Base-by-base conservation (phyloP, 2,113 vertebrate genomes). In the Narcine bancroftii region DNA sequence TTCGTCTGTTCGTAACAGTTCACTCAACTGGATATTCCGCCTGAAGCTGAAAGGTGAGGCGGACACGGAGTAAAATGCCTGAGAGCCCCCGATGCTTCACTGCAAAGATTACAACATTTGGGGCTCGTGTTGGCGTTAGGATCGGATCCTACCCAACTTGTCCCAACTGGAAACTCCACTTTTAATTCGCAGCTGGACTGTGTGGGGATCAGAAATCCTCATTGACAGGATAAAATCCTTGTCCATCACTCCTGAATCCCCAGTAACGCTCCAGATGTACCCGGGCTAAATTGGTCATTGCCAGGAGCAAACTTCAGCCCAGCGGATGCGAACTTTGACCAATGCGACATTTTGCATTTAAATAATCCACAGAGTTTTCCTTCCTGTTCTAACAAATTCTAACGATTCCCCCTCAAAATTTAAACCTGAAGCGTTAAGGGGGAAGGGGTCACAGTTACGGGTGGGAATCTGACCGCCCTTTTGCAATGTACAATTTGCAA, bases 401-500 rank as follows among this genome's bases (percentile, higher is more conserved):
- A n/a, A n/a, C n/a, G n/a, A n/a, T 29, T 13, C 33, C 26, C n/a
- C 13, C 33, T 56, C 81, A 36, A 2, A 39, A n/a, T 60, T 87
- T 15, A 21, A 60, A 60, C 53, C 1, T 21, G 36, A 21, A 26
- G 10, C 47, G 6, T 81, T 33, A 29, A 33, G 29, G 4, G 56
- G 53, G 10, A 29, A 33, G 29, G 4, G 56, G 53, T 60, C 21
- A 87, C 81, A 87, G 6, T 15, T 63, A 56, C 56, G 53, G 53
- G n/a, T 36, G 2, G 26, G 39, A 39, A 60, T 60, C 81, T 36
- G 50, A 60, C 53, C 15, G 53, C 3, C 33, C 13, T 3, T 17
- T 60, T 87, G 81, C 81, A 87, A 60, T 63, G 53, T 15, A 87
- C 53, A 60, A 60, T 33, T 87, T 87, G 81, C 81, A 87, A 60